Evolutionary conservation across 2,113 vertebrate genomes (phyloP).

Genomic region (Gallinago undulata): DNA sequence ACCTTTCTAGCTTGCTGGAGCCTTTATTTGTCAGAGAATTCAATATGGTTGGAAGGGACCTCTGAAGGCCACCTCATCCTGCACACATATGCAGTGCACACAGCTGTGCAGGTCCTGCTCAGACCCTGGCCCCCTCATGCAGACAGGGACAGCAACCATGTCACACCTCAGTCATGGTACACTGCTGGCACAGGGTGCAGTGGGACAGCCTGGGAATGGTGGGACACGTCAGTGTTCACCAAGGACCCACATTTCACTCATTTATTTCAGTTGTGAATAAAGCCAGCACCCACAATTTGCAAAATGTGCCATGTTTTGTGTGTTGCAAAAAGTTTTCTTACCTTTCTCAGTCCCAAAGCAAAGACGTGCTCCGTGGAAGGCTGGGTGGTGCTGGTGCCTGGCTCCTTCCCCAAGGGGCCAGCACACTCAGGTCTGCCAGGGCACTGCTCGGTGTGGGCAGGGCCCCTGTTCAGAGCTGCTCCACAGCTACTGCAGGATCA

Average conservation of each 20-base stretch:
- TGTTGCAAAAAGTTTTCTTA: background rate
- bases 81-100: background rate
- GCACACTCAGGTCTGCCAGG: background rate
- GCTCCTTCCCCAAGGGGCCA: background rate
- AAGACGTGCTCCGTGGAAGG: background rate
- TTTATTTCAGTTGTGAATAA: background rate
- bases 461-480: background rate
- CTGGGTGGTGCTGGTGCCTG: background rate
- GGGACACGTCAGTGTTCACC: rapidly evolving
- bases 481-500: background rate
- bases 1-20: background rate
- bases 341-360: background rate
- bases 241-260: background rate
- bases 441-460: background rate
- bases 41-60: background rate
- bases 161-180: rapidly evolving
- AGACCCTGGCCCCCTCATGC: rapidly evolving
- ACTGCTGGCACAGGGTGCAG: background rate
- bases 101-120: background rate
- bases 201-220: background rate
- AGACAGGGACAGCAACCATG: background rate
- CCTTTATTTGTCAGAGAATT: background rate
- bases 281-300: rapidly evolving
- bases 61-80: background rate
- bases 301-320: background rate